Conservation (phyloP, 2,888 invertebrate species). For the Drosophila subsilvestris region DNA sequence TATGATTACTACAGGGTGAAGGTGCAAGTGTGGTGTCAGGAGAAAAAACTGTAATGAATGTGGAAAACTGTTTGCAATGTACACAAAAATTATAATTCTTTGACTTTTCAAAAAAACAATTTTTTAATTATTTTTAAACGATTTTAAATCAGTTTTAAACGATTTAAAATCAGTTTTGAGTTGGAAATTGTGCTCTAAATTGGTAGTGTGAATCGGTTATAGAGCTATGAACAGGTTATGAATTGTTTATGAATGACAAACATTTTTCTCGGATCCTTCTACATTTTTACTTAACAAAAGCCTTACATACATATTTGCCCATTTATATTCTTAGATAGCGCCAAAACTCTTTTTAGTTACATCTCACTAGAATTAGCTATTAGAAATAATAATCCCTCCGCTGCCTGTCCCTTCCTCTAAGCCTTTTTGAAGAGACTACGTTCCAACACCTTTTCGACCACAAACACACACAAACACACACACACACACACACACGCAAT, state of each 20-base stretch:
- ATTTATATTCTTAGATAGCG: no score
- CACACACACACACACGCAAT: neutral
- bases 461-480: no score
- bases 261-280: no score
- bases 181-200: neutral
- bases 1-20: constrained; percentile 1
- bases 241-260: no score
- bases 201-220: no score
- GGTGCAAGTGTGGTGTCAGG: neutral
- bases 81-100: no score
- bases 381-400: neutral
- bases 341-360: neutral
- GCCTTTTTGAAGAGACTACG: neutral
- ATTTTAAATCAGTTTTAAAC: no score
- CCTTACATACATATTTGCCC: no score
- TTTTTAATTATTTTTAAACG: no score
- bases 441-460: neutral
- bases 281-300: no score
- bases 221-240: no score
- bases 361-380: neutral
- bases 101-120: fast-evolving
- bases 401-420: neutral
- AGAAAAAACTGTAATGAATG: neutral
- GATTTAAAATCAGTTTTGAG: no score
- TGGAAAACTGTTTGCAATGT: neutral